Conservation (phyloP, 64 coral and sea anemone genomes). For the Stichodactyla mertensii region DNA sequence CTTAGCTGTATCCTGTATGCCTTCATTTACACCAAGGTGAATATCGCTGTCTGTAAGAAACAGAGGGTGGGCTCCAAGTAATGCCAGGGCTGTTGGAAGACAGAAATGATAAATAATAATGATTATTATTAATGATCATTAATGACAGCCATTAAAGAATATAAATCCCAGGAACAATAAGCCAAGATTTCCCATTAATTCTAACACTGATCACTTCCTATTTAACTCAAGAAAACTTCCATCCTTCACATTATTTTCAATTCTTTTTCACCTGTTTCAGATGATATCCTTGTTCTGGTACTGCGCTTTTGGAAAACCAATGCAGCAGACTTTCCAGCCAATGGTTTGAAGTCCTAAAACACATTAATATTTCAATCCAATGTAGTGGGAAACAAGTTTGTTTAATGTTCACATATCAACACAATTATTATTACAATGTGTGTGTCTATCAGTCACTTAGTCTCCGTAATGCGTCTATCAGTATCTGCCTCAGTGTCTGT, state of each 20-base stretch:
- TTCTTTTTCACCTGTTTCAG: slow-evolving; percentile 67
- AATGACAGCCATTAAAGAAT: too few species aligned
- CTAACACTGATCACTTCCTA: too few species aligned
- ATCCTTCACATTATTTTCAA: neutral
- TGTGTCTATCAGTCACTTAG: too few species aligned
- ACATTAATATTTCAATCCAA: too few species aligned
- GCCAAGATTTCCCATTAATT: too few species aligned
- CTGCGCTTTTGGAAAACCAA: slow-evolving; percentile 95
- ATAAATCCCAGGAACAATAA: too few species aligned
- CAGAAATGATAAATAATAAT: neutral
- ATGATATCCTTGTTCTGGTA: slow-evolving; percentile 82
- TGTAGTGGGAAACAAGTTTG: too few species aligned
- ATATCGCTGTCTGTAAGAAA: slow-evolving; percentile 90
- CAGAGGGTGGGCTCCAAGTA: slow-evolving; percentile 79
- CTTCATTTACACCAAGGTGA: slow-evolving; percentile 87
- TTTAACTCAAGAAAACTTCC: too few species aligned
- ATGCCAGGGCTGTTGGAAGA: slow-evolving; percentile 52
- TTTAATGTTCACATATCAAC: too few species aligned
- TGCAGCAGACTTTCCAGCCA: slow-evolving; percentile 84
- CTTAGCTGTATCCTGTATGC: slow-evolving; percentile 78
- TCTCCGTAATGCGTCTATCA: too few species aligned
- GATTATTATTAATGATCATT: neutral
- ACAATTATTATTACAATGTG: too few species aligned
- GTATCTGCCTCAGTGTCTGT: too few species aligned
- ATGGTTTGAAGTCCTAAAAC: slow-evolving; percentile 54